Percentiles rank a stretch among this genome's conserved stretches.
Conservation (phyloP, 2,797 vertebrate species). For the Artibeus jamaicensis region DNA sequence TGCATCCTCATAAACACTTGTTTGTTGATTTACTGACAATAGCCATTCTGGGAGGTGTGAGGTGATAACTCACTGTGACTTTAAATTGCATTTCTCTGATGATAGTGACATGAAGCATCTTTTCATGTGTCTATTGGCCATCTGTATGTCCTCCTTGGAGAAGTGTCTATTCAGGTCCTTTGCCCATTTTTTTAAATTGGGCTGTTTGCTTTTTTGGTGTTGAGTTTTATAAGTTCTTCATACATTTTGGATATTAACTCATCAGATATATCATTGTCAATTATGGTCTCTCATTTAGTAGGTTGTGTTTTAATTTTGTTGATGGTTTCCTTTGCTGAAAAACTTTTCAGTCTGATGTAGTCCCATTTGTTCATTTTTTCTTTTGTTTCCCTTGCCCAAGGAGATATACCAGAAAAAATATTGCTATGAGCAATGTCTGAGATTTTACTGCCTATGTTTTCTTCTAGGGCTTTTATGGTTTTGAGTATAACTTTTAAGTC, state of each 20-base stretch:
- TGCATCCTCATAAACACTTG: not conserved
- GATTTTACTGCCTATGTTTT: not conserved
- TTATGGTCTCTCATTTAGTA: not conserved
- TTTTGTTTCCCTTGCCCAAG: not conserved
- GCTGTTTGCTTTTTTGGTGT: not conserved
- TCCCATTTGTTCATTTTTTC: not conserved
- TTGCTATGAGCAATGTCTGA: not conserved
- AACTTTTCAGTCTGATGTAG: not conserved
- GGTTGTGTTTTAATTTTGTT: not conserved
- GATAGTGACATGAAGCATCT: not conserved
- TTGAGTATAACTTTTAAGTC: not conserved
- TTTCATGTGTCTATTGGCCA: not conserved
- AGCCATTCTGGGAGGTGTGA: not conserved
- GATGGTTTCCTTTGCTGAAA: not conserved
- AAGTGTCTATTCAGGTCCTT: not conserved
- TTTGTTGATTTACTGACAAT: not conserved
- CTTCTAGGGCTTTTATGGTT: not conserved
- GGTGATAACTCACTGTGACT: not conserved
- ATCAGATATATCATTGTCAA: not conserved
- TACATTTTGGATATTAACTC: not conserved
- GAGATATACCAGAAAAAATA: not conserved
- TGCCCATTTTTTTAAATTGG: not conserved
- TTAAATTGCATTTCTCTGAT: not conserved
- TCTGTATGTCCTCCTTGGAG: not conserved
- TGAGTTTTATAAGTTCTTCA: not conserved